phyloP scores from a whole-genome alignment of 2,888 invertebrate genomes.

The Philereme transversata region DNA sequence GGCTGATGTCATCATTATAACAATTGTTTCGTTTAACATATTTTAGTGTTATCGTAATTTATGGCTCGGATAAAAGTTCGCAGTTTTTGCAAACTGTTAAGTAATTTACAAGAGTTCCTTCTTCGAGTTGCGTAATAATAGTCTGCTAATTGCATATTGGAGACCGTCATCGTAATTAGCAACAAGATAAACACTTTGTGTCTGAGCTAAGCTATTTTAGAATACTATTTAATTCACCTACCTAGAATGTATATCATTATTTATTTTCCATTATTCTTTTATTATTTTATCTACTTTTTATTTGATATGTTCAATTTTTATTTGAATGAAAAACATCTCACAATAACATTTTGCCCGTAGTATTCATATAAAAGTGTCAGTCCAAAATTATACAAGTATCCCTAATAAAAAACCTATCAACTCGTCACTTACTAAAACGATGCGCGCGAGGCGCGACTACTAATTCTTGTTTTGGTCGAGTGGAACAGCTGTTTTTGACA shows the following conservation, averaged over 20 bases:
- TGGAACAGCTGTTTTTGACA: conserved; percentile 70
- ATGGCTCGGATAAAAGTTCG: conserved; percentile 1
- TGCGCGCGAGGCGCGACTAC: conserved; percentile 2
- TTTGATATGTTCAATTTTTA: too few species aligned
- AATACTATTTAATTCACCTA: background rate
- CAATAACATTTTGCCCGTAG: too few species aligned
- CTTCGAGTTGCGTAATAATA: conserved; percentile 20
- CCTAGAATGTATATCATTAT: too few species aligned
- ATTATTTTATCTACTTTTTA: too few species aligned
- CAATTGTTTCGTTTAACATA: background rate
- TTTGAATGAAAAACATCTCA: too few species aligned
- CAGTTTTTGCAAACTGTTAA: conserved; percentile 5
- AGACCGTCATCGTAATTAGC: conserved; percentile 9
- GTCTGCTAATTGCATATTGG: conserved; percentile 10
- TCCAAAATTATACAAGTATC: too few species aligned
- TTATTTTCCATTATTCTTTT: too few species aligned
- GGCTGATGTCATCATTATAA: conserved; percentile 10
- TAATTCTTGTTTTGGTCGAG: conserved; percentile 33
- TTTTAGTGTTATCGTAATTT: conserved; percentile 1
- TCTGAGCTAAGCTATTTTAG: background rate
- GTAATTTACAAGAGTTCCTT: conserved; percentile 6
- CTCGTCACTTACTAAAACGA: background rate
- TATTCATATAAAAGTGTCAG: too few species aligned
- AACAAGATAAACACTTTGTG: conserved; percentile 9
- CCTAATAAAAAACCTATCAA: conserved; percentile 1